phyloP scores from a whole-genome alignment of 1,140 invertebrate genomes.

The Pseudomyrmex pallidus region DNA sequence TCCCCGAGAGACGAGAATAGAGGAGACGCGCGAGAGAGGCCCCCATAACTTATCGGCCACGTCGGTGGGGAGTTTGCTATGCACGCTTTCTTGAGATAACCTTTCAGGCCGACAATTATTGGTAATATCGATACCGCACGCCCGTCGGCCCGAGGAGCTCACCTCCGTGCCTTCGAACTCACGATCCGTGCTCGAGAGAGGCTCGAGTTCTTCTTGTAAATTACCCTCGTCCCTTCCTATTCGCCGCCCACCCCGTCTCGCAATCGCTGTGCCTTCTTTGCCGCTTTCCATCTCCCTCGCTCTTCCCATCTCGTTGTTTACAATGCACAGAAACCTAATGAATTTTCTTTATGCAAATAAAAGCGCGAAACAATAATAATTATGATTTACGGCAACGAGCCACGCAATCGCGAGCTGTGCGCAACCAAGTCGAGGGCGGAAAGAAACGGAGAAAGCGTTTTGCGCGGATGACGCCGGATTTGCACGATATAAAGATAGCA shows the following conservation, averaged over 20 bases:
- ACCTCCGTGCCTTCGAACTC: conserved; percentile 74
- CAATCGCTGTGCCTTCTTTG: conserved; percentile 50
- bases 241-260: conserved; percentile 30
- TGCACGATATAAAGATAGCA: background rate
- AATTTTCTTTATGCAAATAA: conserved; percentile 70
- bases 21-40: conserved; percentile 58
- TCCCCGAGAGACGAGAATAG: background rate
- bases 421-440: conserved; percentile 8
- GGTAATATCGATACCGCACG: conserved; percentile 81
- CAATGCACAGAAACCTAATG: conserved; percentile 66
- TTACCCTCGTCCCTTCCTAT: conserved; percentile 61
- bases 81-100: conserved; percentile 80
- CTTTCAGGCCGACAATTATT: conserved; percentile 83
- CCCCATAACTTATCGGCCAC: conserved; percentile 76
- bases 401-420: conserved; percentile 6
- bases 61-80: conserved; percentile 75
- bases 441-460: conserved; percentile 6
- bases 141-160: conserved; percentile 71
- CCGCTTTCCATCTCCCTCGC: conserved; percentile 55
- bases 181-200: conserved; percentile 71
- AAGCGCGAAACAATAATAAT: conserved; percentile 67
- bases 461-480: background rate
- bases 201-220: conserved; percentile 72
- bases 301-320: conserved; percentile 61
- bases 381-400: conserved; percentile 65